Conservation (phyloP, 2,888 invertebrate genomes). For the Ectobius pallidus region DNA sequence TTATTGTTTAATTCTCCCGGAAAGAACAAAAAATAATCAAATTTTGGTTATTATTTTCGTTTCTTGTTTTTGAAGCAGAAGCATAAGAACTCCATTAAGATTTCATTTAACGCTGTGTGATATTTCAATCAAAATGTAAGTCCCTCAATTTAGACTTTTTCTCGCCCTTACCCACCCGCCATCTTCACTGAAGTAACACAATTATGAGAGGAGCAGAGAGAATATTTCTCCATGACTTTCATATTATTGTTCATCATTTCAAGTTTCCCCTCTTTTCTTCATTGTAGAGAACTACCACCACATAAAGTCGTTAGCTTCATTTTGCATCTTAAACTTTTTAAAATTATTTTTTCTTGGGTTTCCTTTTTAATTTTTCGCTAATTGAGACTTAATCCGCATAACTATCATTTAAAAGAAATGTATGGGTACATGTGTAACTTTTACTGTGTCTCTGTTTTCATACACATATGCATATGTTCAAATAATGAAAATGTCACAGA, state of each 20-base stretch:
- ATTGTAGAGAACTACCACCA: too few relatives aligned
- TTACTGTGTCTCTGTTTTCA: too few relatives aligned
- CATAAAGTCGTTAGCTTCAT: slow-evolving; percentile 10
- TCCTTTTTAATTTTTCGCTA: too few relatives aligned
- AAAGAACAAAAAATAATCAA: not conserved
- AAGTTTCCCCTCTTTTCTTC: not conserved
- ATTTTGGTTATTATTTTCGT: not conserved
- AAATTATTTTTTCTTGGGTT: too few relatives aligned
- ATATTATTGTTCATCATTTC: slow-evolving; percentile 6
- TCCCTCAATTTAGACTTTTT: not conserved
- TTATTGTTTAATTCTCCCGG: too few relatives aligned
- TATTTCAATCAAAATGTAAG: slow-evolving; percentile 1
- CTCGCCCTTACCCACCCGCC: not conserved
- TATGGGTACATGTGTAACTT: too few relatives aligned
- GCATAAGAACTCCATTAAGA: not conserved
- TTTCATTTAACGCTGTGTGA: slow-evolving; percentile 1
- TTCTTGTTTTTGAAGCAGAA: not conserved
- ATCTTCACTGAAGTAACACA: not conserved
- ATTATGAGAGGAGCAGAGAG: not conserved
- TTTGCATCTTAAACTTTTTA: slow-evolving; percentile 27
- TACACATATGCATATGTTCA: too few relatives aligned
- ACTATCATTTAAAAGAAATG: too few relatives aligned
- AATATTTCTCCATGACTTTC: not conserved
- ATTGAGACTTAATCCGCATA: too few relatives aligned
- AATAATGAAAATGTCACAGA: too few relatives aligned